phyloP scores from a whole-genome alignment of 2,888 invertebrate genomes.

The Argynnis bischoffii region DNA sequence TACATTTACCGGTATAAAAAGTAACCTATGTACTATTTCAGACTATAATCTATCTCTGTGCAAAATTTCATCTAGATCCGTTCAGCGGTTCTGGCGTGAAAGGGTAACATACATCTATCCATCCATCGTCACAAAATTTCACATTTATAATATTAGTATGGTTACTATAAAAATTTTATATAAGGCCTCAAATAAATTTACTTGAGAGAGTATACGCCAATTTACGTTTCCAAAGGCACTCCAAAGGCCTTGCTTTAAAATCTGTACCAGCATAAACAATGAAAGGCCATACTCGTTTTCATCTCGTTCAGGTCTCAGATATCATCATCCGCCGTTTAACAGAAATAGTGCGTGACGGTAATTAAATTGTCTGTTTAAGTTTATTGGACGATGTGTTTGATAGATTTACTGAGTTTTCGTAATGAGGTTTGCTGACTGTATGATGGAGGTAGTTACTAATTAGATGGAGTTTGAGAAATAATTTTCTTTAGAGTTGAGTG shows the following conservation, averaged over 20 bases:
- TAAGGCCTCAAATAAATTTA: neutral
- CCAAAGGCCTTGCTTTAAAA: conserved; percentile 6
- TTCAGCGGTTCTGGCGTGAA: no score
- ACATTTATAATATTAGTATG: no score
- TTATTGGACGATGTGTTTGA: conserved; percentile 31
- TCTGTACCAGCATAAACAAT: conserved; percentile 28
- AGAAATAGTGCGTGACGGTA: conserved; percentile 37
- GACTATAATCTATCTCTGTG: no score
- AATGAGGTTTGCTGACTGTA: conserved; percentile 1
- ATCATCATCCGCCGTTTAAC: conserved; percentile 30
- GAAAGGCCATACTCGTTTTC: conserved; percentile 35
- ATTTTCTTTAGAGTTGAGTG: no score
- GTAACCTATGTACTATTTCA: no score
- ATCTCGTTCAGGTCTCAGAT: conserved; percentile 26
- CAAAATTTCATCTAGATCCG: no score
- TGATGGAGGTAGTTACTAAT: no score
- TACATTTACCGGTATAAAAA: no score
- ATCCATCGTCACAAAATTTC: no score
- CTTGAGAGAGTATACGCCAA: neutral
- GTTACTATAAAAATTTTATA: no score
- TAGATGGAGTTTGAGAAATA: no score
- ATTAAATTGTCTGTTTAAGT: conserved; percentile 32
- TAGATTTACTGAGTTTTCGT: conserved; percentile 32
- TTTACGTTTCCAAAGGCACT: neutral
- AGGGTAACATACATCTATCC: no score